Conservation (phyloP, 2,888 invertebrate species). For the Clitarchus hookeri region DNA sequence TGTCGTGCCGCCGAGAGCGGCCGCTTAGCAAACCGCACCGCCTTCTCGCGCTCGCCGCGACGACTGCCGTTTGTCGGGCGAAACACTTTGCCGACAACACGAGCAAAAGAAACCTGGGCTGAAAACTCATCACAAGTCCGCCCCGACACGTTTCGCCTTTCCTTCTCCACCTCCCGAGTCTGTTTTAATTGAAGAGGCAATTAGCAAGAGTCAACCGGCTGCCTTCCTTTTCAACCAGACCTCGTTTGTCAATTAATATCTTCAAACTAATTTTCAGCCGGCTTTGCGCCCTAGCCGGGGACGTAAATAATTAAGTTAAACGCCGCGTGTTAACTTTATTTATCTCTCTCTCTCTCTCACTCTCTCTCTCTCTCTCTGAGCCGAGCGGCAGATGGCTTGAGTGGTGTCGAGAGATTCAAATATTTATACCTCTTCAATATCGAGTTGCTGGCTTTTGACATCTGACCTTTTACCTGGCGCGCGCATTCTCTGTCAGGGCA, state of each 20-base stretch:
- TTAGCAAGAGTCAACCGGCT: slow-evolving; percentile 34
- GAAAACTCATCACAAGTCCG: background rate
- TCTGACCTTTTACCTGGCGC: background rate
- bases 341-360: background rate
- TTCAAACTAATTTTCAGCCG: background rate
- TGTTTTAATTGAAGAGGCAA: slow-evolving; percentile 33
- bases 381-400: background rate
- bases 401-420: background rate
- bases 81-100: background rate
- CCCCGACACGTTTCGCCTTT: background rate
- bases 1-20: too few relatives aligned
- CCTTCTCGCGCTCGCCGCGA: too few relatives aligned
- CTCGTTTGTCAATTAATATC: slow-evolving; percentile 1
- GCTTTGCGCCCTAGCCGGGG: background rate
- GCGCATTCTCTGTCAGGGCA: too few relatives aligned
- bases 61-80: too few relatives aligned
- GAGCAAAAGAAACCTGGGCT: background rate
- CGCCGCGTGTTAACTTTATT: background rate
- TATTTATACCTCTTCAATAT: background rate
- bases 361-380: background rate
- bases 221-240: background rate
- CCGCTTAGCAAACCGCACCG: too few relatives aligned
- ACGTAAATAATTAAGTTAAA: slow-evolving; percentile 2
- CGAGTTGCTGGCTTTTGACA: background rate
- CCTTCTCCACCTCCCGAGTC: background rate